Conservation (phyloP, 2,888 invertebrate species). For the Clanis bilineata region DNA sequence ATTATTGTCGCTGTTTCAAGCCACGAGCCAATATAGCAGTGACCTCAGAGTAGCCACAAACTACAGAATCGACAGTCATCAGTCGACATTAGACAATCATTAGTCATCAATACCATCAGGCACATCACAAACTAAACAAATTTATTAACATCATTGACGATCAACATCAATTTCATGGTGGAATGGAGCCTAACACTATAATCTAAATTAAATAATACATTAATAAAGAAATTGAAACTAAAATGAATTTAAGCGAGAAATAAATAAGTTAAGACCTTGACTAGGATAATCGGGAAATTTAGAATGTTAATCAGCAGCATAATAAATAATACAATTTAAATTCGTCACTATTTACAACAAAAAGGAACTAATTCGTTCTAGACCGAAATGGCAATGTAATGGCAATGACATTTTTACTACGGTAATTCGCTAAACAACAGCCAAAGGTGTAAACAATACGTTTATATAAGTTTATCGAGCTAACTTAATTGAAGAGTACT, state of each 20-base stretch:
- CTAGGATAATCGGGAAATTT: constrained; percentile 78
- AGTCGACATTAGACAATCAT: constrained; percentile 26
- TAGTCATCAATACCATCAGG: constrained; percentile 30
- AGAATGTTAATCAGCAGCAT: constrained; percentile 61
- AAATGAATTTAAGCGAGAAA: constrained; percentile 59
- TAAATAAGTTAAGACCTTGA: constrained; percentile 78
- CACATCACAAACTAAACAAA: constrained; percentile 53
- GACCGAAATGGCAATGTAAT: constrained; percentile 80
- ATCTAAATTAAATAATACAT: constrained; percentile 61
- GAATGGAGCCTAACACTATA: constrained; percentile 68
- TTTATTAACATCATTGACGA: constrained; percentile 48
- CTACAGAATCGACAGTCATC: background rate
- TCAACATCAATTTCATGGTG: constrained; percentile 53
- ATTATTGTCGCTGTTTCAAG: constrained; percentile 50
- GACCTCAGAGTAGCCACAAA: background rate
- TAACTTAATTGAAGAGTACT: constrained; percentile 44
- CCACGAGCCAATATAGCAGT: background rate
- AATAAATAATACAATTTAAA: constrained; percentile 76
- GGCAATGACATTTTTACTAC: constrained; percentile 72
- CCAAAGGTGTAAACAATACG: constrained; percentile 59
- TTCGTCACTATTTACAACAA: constrained; percentile 77
- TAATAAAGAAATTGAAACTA: constrained; percentile 62
- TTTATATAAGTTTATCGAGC: constrained; percentile 39
- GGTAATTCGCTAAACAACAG: constrained; percentile 61
- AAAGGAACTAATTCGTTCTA: constrained; percentile 79